phyloP scores from a whole-genome alignment of 2,113 vertebrate species.

The Symphodus melops region DNA sequence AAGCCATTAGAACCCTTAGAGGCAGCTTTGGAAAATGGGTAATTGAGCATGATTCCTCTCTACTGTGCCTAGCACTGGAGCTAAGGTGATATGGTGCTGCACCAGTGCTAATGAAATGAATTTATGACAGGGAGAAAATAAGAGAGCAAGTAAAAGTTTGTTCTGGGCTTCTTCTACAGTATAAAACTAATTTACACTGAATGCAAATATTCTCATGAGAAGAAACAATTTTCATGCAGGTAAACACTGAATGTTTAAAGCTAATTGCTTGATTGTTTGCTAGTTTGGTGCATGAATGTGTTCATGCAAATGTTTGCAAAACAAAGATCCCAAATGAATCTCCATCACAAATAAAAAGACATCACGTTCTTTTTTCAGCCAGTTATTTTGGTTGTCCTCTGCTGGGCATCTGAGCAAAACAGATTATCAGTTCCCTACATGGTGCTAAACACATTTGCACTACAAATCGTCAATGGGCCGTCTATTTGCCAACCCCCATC shows the following conservation, averaged over 20 bases:
- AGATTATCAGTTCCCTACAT: constrained; percentile 42
- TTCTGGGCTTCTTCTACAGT: constrained; percentile 6
- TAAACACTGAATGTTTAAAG: constrained; percentile 2
- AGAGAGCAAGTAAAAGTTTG: constrained; percentile 26
- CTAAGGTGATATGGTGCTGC: constrained; percentile 14
- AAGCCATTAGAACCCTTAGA: not conserved
- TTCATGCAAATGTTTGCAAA: constrained; percentile 20
- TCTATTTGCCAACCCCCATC: constrained; percentile 41
- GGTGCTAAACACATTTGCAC: constrained; percentile 22
- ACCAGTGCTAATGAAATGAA: constrained; percentile 26
- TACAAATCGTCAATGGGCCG: constrained; percentile 10
- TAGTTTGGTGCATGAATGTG: not conserved
- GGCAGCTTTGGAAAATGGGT: not conserved
- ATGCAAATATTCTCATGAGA: constrained; percentile 13
- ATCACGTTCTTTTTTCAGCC: not conserved
- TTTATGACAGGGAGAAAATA: constrained; percentile 10
- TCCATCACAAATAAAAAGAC: not conserved
- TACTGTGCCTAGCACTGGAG: not conserved
- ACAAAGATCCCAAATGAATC: not conserved
- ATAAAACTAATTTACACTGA: constrained; percentile 2
- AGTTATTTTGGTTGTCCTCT: not conserved
- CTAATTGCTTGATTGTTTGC: constrained; percentile 12
- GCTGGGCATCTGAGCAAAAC: constrained; percentile 8
- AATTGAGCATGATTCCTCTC: constrained; percentile 8
- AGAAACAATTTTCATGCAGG: not conserved